Evolutionary conservation across 2,888 invertebrate species (phyloP).

Genomic region (Druceiella hillmani): DNA sequence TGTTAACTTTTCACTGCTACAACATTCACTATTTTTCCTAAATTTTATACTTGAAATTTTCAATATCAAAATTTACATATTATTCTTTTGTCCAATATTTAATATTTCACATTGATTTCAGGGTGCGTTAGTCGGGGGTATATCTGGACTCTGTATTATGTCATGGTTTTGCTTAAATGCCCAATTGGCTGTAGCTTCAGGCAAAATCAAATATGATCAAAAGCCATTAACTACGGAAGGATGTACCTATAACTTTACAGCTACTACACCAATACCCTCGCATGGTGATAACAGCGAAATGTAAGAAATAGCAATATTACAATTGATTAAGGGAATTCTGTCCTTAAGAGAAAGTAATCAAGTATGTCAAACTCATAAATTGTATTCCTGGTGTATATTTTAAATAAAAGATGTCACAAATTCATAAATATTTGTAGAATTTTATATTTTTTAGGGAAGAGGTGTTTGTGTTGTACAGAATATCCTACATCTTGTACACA

Average conservation of each 20-base stretch:
- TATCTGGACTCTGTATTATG: slow-evolving; percentile 51
- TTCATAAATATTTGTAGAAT: too few species aligned
- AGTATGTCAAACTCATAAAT: too few species aligned
- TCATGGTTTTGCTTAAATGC: slow-evolving; percentile 58
- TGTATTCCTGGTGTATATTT: too few species aligned
- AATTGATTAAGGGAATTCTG: too few species aligned
- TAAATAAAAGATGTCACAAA: too few species aligned
- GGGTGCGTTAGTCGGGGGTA: slow-evolving; percentile 57
- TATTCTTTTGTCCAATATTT: neutral
- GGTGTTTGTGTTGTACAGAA: slow-evolving; percentile 59
- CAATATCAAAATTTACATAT: neutral
- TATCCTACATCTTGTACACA: slow-evolving; percentile 78
- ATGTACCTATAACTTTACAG: slow-evolving; percentile 58
- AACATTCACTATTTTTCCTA: too few species aligned
- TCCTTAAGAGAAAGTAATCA: too few species aligned
- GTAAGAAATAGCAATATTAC: too few species aligned
- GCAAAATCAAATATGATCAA: slow-evolving; percentile 58
- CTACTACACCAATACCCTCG: slow-evolving; percentile 26
- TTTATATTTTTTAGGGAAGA: slow-evolving; percentile 49
- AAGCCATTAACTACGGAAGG: slow-evolving; percentile 59
- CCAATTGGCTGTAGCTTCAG: slow-evolving; percentile 56
- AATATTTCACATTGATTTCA: slow-evolving; percentile 27
- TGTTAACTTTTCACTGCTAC: too few species aligned
- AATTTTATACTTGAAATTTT: too few species aligned
- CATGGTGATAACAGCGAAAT: too few species aligned